Evolutionary conservation across 1,140 invertebrate species (phyloP).

Genomic region (Plectrocnemia conspersa): DNA sequence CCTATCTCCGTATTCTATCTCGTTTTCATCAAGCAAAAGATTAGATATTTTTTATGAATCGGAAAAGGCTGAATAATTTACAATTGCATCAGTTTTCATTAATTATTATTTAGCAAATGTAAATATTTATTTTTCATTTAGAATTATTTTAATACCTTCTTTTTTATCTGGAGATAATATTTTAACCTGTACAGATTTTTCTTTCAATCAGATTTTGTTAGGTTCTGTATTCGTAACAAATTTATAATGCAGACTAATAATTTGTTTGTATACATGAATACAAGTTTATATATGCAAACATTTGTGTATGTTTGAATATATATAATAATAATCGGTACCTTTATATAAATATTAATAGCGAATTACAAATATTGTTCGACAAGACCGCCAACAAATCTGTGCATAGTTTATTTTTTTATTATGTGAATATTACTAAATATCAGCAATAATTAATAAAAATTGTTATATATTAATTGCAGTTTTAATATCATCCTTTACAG

Average conservation of each 20-base stretch:
- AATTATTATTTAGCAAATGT: slow-evolving; percentile 3
- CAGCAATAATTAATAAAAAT: slow-evolving; percentile 38
- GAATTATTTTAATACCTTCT: slow-evolving; percentile 20
- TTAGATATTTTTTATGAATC: too few species aligned
- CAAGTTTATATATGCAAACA: slow-evolving; percentile 7
- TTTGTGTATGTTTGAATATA: slow-evolving; percentile 14
- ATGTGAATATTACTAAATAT: slow-evolving; percentile 49
- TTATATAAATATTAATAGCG: slow-evolving; percentile 21
- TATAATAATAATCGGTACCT: slow-evolving; percentile 28
- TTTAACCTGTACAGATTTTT: slow-evolving; percentile 34
- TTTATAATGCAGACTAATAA: too few species aligned
- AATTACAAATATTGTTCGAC: slow-evolving; percentile 32
- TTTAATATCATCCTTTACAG: too few species aligned
- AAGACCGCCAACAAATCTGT: slow-evolving; percentile 43
- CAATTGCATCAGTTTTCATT: too few species aligned
- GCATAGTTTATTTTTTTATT: slow-evolving; percentile 58
- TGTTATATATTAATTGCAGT: slow-evolving; percentile 33
- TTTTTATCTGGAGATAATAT: slow-evolving; percentile 28
- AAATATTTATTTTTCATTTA: slow-evolving; percentile 22
- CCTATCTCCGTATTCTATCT: too few species aligned
- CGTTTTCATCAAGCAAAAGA: too few species aligned
- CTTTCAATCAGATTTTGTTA: slow-evolving; percentile 1
- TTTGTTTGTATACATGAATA: neutral
- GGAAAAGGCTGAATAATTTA: too few species aligned
- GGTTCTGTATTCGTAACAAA: too few species aligned